Evolutionary conservation across 2,888 invertebrate genomes (phyloP).

Genomic region (Acrobasis consociella): DNA sequence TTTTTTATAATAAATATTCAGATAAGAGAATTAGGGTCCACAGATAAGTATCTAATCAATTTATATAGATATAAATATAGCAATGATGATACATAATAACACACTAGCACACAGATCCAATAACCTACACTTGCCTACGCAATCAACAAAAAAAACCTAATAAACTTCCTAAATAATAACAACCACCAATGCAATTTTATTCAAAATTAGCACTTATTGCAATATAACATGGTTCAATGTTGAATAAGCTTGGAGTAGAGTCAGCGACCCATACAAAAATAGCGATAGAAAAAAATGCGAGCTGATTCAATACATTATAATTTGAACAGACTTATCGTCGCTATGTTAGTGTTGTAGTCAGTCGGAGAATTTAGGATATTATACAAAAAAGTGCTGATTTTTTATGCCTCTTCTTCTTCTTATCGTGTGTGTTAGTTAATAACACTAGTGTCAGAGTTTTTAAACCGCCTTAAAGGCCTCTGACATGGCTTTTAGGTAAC

Average conservation of each 20-base stretch:
- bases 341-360: slow-evolving; percentile 19
- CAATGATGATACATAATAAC: slow-evolving; percentile 7
- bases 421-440: no score
- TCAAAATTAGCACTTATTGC: slow-evolving; percentile 5
- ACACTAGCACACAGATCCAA: slow-evolving; percentile 38
- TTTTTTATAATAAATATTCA: no score
- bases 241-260: slow-evolving; percentile 27
- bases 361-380: slow-evolving; percentile 4
- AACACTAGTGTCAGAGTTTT: no score
- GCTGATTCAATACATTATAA: slow-evolving; percentile 29
- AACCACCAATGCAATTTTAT: neutral
- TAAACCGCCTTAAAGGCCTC: no score
- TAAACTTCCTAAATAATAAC: slow-evolving; percentile 19
- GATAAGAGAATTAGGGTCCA: no score
- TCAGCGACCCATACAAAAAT: slow-evolving; percentile 30
- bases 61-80: neutral
- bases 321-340: slow-evolving; percentile 29
- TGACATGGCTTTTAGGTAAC: no score
- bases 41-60: neutral
- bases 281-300: slow-evolving; percentile 15
- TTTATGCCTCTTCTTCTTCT: no score
- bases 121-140: slow-evolving; percentile 34
- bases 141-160: slow-evolving; percentile 24
- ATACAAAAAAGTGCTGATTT: neutral
- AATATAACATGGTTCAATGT: slow-evolving; percentile 13